Evolutionary conservation across 2,797 vertebrate species (phyloP), one percentile per base, ranked within the genome.

Genomic region (Melanotaenia boesemani): DNA sequence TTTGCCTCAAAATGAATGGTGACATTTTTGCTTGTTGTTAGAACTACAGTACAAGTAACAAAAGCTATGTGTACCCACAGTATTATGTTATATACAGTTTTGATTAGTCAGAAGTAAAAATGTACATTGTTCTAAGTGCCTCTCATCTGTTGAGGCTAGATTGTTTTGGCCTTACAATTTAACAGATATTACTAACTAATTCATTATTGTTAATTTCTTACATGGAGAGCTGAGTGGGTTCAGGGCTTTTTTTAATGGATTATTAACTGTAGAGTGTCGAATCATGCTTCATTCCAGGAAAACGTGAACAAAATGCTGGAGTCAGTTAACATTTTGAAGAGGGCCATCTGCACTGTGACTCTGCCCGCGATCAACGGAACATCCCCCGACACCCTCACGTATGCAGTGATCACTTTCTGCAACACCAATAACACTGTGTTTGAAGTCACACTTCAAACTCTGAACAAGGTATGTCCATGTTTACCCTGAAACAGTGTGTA

Each of bases 381-480:
- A 4, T 68, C 75, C 1, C 5, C 62, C 4, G 54, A 69, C 54
- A 3, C 72, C 0, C 0, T 92, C 26, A 56, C 30, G 55, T 30
- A 63, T 1, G 75, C 75, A 5, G 11, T 91, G 63, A n/a, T 81
- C 71, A 77, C 66, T 15, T 95, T 94, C 87, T 95, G 95, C 83
- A 63, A 15, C 16, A 89, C 92, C 61, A 94, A 94, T 34, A 62
- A 76, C 78, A 92, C 93, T 0, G 60, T 92, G 39, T 79, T 94
- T n/a, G 94, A 95, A 81, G 86, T 83, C 2, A 79, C 87, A 1
- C 81, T 95, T 28, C 12, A 80, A 8, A 84, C 84, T 4, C 22
- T 95, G 57, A 92, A 93, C 76, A 75, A 94, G 92, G 95, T 95
- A 28, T 69, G 78, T 76, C 28, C 78, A 16, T 46, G 24, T 59